Evolutionary conservation across 2,113 vertebrate species (phyloP).

Genomic region (Fukomys damarensis): DNA sequence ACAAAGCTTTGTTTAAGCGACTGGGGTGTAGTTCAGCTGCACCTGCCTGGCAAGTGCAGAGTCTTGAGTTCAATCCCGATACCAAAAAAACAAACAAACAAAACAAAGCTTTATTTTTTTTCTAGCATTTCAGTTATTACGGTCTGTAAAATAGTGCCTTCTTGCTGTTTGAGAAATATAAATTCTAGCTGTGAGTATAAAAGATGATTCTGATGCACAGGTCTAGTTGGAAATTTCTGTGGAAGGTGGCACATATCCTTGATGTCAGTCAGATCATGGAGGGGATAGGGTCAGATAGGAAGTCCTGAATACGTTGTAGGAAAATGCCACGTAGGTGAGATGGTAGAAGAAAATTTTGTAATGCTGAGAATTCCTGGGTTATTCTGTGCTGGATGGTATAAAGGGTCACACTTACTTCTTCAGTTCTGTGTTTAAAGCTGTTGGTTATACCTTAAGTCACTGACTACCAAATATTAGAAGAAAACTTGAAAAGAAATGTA

Average conservation of each 20-base stretch:
- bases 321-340: background rate
- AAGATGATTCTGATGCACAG: background rate
- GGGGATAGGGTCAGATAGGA: background rate
- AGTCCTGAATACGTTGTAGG: background rate
- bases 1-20: background rate
- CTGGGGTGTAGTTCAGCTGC: too few relatives aligned
- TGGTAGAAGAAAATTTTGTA: background rate
- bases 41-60: too few relatives aligned
- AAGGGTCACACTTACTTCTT: background rate
- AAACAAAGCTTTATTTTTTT: background rate
- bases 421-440: background rate
- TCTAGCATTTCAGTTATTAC: background rate
- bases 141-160: background rate
- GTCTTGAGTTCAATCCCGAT: too few relatives aligned
- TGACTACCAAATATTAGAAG: background rate
- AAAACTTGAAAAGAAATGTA: conserved; percentile 28
- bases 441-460: background rate
- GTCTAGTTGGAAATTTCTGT: background rate
- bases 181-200: background rate
- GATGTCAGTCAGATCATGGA: background rate
- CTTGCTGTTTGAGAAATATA: conserved; percentile 44
- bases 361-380: background rate
- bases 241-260: background rate
- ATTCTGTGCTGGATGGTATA: background rate
- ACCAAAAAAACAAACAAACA: too few relatives aligned